Evolutionary conservation across 2,797 vertebrate genomes (phyloP), one percentile per base, ranked within the genome.

Genomic region (Agapornis canus): DNA sequence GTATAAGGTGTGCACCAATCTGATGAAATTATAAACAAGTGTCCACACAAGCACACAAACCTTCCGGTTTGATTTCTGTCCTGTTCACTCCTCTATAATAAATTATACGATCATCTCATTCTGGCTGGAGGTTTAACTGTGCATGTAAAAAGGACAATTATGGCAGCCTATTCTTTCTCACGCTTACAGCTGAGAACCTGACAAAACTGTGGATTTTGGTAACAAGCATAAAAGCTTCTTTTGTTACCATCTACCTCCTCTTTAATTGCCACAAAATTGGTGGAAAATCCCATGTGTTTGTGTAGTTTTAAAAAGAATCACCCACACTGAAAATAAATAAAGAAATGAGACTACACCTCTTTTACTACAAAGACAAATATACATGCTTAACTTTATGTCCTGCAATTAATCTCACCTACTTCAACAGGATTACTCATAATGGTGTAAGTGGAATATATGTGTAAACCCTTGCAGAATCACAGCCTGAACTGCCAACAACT

Each of bases 1-100:
- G 86, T 95, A 94, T 95, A 94, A 97, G 94, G 95, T 96, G 72
- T 94, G 89, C 91, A 97, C 86, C 91, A 94, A 92, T 89, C 93
- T 97, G 97, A 97, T 96, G 92, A 97, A 97, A 97, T 96, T 97
- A 96, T 94, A 97, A 97, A 97, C 95, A 96, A 94, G 93, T 94
- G 93, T 96, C 92, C 94, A 96, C 57, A 95, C 72, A 96, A 95
- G 93, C 85, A 95, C 71, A 93, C 76, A 94, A 78, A 86, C 92
- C 82, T 95, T 94, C 94, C 93, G 94, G 86, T 82, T 96, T 94
- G 91, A 96, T 97, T 92, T 84, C 89, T 72, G 27, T 82, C 47
- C 93, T 89, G 57, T 69, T 96, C 94, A 91, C 72, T 96, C 78
- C 87, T 97, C 95, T 96, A 48, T 84, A 97, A 96, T 97, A 97